Conservation (phyloP, 2,888 invertebrate genomes). For the Pseudolycoriella hygida region DNA sequence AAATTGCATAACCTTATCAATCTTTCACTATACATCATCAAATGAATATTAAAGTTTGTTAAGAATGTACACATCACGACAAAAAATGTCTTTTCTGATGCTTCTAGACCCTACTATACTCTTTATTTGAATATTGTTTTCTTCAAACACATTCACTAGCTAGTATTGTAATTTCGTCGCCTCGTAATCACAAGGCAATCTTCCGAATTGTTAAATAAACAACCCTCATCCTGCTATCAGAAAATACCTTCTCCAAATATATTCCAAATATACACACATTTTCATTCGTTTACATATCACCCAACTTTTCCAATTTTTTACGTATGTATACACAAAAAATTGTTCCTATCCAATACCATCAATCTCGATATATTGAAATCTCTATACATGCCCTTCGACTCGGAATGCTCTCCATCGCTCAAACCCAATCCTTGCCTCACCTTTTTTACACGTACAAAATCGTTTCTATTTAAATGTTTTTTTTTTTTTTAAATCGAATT, state of each 20-base stretch:
- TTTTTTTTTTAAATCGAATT: slow-evolving; percentile 2
- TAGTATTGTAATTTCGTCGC: slow-evolving; percentile 6
- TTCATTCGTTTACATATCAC: not conserved
- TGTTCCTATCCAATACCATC: not conserved
- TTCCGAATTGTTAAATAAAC: slow-evolving; percentile 7
- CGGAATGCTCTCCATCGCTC: not conserved
- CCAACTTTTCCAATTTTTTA: no score
- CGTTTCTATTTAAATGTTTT: slow-evolving; percentile 1
- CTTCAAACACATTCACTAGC: slow-evolving; percentile 2
- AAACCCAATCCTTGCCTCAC: not conserved
- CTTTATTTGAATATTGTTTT: not conserved
- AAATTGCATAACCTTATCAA: no score
- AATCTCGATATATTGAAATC: not conserved
- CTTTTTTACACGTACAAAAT: not conserved
- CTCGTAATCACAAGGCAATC: slow-evolving; percentile 7
- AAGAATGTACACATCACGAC: not conserved
- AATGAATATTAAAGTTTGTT: no score
- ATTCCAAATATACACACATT: not conserved
- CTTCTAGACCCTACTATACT: not conserved
- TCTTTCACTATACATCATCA: no score
- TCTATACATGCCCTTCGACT: not conserved
- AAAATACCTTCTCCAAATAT: not conserved
- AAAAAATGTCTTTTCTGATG: not conserved
- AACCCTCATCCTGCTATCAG: not conserved
- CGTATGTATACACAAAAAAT: not conserved